Evolutionary conservation across 2,113 vertebrate species (phyloP).

Genomic region (Arothron firmamentum): DNA sequence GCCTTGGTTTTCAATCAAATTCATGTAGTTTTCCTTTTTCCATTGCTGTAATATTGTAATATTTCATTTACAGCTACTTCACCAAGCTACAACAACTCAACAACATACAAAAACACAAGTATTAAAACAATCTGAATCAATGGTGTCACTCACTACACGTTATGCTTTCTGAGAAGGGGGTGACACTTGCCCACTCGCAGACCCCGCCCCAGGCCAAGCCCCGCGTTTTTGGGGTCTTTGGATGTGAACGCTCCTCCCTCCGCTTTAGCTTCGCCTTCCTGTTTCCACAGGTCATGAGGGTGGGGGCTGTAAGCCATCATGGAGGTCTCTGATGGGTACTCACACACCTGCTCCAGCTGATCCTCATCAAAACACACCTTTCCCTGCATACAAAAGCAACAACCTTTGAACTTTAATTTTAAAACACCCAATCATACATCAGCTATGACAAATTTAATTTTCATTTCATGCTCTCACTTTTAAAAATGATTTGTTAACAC

Average conservation of each 20-base stretch:
- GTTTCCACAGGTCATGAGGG: conserved; percentile 26
- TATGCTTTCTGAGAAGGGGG: conserved; percentile 50
- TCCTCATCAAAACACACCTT: conserved; percentile 73
- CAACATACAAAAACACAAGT: background rate
- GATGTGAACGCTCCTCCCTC: conserved; percentile 25
- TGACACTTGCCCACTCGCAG: conserved; percentile 73
- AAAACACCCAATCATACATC: background rate
- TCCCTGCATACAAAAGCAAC: conserved; percentile 40
- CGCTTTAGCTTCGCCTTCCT: conserved; percentile 35
- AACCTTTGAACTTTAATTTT: background rate
- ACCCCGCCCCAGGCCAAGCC: conserved; percentile 28
- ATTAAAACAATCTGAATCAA: background rate
- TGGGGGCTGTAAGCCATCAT: conserved; percentile 35
- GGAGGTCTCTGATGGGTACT: conserved; percentile 72
- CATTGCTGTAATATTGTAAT: too few relatives aligned
- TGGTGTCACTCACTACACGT: conserved; percentile 22
- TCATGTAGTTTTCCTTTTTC: too few relatives aligned
- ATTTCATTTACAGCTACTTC: too few relatives aligned
- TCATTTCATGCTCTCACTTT: too few relatives aligned
- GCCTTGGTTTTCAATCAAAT: too few relatives aligned
- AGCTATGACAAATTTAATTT: too few relatives aligned
- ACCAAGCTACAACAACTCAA: background rate
- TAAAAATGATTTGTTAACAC: too few relatives aligned
- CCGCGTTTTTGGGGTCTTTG: conserved; percentile 34
- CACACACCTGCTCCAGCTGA: conserved; percentile 71